Conservation (phyloP, 2,888 invertebrate genomes). For the Gari tellinella region DNA sequence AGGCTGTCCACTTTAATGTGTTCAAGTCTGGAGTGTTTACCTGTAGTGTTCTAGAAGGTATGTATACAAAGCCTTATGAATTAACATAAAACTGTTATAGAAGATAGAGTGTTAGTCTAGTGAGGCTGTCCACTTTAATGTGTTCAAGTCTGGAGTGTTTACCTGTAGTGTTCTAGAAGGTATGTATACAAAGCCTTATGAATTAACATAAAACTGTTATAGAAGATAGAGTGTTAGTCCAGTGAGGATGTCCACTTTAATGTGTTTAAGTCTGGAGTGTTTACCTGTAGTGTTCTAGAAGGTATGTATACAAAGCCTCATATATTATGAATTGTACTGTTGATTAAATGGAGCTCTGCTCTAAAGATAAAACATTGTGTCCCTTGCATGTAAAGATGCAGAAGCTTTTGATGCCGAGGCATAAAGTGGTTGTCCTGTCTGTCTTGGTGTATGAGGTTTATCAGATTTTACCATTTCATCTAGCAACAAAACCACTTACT, state of each 20-base stretch:
- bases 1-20: conserved; percentile 77
- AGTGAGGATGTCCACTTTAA: conserved; percentile 78
- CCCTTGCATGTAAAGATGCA: too few relatives aligned
- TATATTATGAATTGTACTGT: too few relatives aligned
- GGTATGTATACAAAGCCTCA: too few relatives aligned
- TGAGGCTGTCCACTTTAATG: conserved; percentile 77
- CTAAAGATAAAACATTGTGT: too few relatives aligned
- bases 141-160: conserved; percentile 77
- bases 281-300: conserved; percentile 79
- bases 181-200: too few relatives aligned
- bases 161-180: conserved; percentile 80
- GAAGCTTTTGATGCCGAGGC: too few relatives aligned
- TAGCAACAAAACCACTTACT: too few relatives aligned
- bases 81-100: conserved; percentile 70
- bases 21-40: conserved; percentile 78
- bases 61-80: too few relatives aligned
- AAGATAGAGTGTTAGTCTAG: conserved; percentile 74
- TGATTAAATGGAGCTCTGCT: too few relatives aligned
- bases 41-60: conserved; percentile 80
- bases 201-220: conserved; percentile 70
- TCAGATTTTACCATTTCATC: too few relatives aligned
- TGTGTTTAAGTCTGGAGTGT: conserved; percentile 77
- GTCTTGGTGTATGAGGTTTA: too few relatives aligned
- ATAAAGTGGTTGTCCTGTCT: too few relatives aligned
- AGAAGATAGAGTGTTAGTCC: conserved; percentile 74